Evolutionary conservation across 2,797 vertebrate species (phyloP), one percentile per base, ranked within the genome.

Genomic region (Philypnodon macrostomus): DNA sequence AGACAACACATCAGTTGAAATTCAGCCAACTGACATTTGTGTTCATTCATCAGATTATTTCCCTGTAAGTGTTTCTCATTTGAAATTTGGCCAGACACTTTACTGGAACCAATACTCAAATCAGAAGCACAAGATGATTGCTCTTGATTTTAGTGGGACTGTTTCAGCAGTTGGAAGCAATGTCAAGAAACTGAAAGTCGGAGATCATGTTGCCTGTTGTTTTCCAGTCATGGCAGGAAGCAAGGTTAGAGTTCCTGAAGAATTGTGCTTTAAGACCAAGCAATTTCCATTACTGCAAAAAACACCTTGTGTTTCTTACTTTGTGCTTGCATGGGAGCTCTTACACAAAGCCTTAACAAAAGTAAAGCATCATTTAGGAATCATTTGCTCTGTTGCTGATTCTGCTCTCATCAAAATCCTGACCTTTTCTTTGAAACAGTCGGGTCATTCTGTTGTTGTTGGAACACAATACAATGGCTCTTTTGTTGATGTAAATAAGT

Each of bases 21-120:
- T 93, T 50, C 65, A 35, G 23, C 75, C 85, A 8, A 83, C 68
- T 37, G 84, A 81, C 58, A 85, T 93, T 36, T 89, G 87, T 54
- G 75, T 88, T 57, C 91, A 93, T 70, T 90, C 92, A 0, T 89
- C 90, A 5, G 91, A 93, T 61, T 93, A 90, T 77, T 92, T 88
- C 58, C 88, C 91, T 15, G 55, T 92, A 46, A 92, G 80, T 42
- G 7, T 73, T 31, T 89, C 89, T 13, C 89, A 89, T 50, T 40
- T 74, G 6, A 83, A 55, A 56, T 91, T 88, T 73, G 90, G 89
- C 17, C 75, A 77, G 9, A 86, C 88, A 0, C 44, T 94, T 7
- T 93, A 93, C 14, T 94, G 90, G 90, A 88, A 87, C 69, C 83
- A 86, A 16, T 65, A 90, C 47, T 69, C 74, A 7, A 60, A 63